Conservation (phyloP, 2,797 vertebrate genomes). For the Hafferia zeledoni region DNA sequence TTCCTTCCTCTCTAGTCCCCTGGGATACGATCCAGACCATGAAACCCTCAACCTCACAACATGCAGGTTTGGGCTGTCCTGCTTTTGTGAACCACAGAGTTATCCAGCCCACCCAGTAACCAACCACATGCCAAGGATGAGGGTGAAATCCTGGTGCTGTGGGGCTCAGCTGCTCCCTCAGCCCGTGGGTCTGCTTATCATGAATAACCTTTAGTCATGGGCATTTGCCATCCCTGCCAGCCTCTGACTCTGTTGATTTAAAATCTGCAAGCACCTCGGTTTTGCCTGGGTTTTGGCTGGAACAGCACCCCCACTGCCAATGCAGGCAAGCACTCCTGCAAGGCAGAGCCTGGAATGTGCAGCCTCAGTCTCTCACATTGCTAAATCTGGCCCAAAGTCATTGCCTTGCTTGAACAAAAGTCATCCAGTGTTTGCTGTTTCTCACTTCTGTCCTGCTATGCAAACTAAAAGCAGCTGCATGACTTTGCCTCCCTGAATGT, state of each 20-base stretch:
- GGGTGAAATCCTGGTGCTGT: not conserved
- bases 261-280: constrained; percentile 23
- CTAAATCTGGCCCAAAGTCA: not conserved
- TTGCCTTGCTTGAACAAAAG: not conserved
- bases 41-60: fast-evolving
- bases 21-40: not conserved
- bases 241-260: not conserved
- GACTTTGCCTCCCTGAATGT: not conserved
- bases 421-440: not conserved
- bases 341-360: not conserved
- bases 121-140: fast-evolving
- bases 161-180: not conserved
- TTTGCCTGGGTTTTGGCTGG: not conserved
- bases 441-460: not conserved
- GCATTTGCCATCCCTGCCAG: not conserved
- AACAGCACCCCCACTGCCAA: not conserved
- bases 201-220: not conserved
- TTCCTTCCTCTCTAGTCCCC: not conserved
- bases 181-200: fast-evolving
- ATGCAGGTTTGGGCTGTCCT: not conserved
- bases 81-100: not conserved
- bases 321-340: not conserved
- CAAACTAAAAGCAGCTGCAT: not conserved
- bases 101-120: not conserved
- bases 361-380: not conserved